Evolutionary conservation across 2,113 vertebrate species (phyloP).

Genomic region (Piaya cayana): DNA sequence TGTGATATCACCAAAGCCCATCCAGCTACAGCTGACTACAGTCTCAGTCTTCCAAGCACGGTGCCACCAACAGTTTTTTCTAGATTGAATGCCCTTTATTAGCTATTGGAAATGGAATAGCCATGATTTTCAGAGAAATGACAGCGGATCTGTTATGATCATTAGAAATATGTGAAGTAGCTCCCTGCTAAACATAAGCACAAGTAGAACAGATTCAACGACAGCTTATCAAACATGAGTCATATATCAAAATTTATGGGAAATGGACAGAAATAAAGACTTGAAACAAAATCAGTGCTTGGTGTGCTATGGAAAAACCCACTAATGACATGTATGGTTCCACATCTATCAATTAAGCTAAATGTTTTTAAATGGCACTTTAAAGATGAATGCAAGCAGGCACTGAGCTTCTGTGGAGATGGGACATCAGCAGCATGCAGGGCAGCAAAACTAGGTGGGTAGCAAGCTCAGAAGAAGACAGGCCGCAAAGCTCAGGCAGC

Average conservation of each 20-base stretch:
- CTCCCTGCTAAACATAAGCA: neutral
- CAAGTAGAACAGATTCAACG: neutral
- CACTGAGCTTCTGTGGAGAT: neutral
- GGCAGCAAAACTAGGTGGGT: neutral
- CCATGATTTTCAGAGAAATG: neutral
- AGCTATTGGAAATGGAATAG: neutral
- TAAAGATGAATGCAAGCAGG: neutral
- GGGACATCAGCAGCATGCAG: fast-evolving
- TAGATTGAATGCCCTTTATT: neutral
- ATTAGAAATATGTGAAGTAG: neutral
- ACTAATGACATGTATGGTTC: neutral
- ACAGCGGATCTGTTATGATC: neutral
- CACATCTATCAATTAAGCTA: neutral
- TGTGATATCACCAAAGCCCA: neutral
- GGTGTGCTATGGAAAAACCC: neutral
- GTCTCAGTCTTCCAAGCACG: neutral
- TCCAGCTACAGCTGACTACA: neutral
- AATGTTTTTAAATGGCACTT: neutral
- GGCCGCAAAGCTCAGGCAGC: neutral
- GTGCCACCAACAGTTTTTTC: neutral
- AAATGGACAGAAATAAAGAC: neutral
- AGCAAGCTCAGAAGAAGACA: neutral
- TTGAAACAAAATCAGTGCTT: neutral
- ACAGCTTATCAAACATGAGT: neutral
- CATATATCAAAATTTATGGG: neutral